A percentile compares a stretch with the other conserved stretches of the same genome.
Evolutionary conservation across 2,113 vertebrate species (phyloP).

Genomic region (Gallinago paraguaiae): DNA sequence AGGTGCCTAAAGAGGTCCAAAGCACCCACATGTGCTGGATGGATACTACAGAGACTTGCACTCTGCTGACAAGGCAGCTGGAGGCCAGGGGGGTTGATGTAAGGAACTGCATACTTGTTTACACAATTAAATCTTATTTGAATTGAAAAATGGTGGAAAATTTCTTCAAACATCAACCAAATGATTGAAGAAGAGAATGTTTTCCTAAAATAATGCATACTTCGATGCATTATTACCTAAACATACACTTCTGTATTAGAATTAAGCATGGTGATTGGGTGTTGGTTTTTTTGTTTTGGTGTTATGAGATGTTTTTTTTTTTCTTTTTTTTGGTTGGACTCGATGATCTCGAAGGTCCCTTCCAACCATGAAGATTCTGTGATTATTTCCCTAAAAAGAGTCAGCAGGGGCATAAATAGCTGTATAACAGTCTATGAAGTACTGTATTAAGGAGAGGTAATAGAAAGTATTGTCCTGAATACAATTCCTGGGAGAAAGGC

Average conservation of each 20-base stretch:
- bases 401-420: rapidly evolving
- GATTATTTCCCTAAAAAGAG: not conserved
- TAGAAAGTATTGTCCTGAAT: not conserved
- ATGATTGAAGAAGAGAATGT: not conserved
- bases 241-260: not conserved
- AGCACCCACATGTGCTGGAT: not conserved
- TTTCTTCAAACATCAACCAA: not conserved
- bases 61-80: not conserved
- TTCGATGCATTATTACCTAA: not conserved
- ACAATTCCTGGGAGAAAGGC: not conserved
- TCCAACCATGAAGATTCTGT: too few relatives aligned
- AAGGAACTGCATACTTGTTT: not conserved
- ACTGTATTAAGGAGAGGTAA: not conserved
- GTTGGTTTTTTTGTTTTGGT: too few relatives aligned
- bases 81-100: rapidly evolving
- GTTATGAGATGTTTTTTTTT: too few relatives aligned
- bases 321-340: too few relatives aligned
- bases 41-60: not conserved
- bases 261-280: not conserved
- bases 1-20: not conserved
- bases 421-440: not conserved
- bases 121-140: not conserved
- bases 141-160: not conserved
- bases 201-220: not conserved
- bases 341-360: too few relatives aligned